Conservation (phyloP, 2,888 invertebrate species). For the Epistrophe grossulariae region DNA sequence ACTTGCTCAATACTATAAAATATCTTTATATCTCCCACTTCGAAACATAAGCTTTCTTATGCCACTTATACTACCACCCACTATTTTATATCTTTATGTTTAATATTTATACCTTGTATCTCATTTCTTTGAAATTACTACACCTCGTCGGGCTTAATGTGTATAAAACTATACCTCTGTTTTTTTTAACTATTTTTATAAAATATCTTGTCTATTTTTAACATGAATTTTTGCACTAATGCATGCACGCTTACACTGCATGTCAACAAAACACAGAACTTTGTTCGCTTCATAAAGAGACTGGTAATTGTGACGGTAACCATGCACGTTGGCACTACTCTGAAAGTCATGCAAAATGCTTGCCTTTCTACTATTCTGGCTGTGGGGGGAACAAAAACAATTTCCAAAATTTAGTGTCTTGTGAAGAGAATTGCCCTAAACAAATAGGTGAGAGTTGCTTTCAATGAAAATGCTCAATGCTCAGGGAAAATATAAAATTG, state of each 20-base stretch:
- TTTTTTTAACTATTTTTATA: background rate
- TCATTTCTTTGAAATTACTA: slow-evolving; percentile 50
- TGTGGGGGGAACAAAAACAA: slow-evolving; percentile 96
- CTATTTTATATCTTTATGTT: too few species aligned
- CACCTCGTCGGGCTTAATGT: slow-evolving; percentile 27
- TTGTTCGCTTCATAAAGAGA: slow-evolving; percentile 90
- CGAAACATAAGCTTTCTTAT: too few species aligned
- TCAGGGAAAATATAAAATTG: background rate
- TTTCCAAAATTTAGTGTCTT: slow-evolving; percentile 90
- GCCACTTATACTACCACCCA: too few species aligned
- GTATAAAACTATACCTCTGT: background rate
- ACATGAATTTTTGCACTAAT: slow-evolving; percentile 64
- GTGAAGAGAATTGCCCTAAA: slow-evolving; percentile 91
- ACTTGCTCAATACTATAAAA: too few species aligned
- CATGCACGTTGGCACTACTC: slow-evolving; percentile 94
- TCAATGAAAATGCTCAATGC: slow-evolving; percentile 57
- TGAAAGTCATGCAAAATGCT: slow-evolving; percentile 91
- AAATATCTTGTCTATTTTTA: slow-evolving; percentile 67
- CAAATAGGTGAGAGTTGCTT: slow-evolving; percentile 88
- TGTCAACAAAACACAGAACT: slow-evolving; percentile 85
- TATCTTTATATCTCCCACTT: too few species aligned
- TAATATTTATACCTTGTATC: too few species aligned
- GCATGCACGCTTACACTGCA: slow-evolving; percentile 78
- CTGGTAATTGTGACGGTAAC: slow-evolving; percentile 91
- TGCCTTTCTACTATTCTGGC: slow-evolving; percentile 96